phyloP scores from a whole-genome alignment of 2,888 invertebrate genomes.

The Reticulitermes lucifugus region DNA sequence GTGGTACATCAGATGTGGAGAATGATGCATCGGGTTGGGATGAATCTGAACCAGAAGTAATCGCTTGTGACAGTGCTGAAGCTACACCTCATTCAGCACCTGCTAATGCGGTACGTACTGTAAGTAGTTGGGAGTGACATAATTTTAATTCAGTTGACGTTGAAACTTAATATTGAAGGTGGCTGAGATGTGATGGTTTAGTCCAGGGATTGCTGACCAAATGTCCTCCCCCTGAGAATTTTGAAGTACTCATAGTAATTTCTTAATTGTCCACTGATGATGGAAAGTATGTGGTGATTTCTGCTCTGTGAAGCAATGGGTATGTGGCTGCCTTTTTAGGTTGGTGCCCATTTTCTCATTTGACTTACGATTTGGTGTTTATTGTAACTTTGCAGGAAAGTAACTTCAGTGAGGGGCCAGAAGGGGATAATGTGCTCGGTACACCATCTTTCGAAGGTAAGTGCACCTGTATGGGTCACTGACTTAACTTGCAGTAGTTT shows the following conservation, averaged over 20 bases:
- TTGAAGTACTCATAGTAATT: too few relatives aligned
- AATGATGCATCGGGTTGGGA: slow-evolving; percentile 46
- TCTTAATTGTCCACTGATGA: too few relatives aligned
- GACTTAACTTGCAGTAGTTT: too few relatives aligned
- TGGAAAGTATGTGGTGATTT: too few relatives aligned
- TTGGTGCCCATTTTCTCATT: too few relatives aligned
- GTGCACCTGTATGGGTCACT: not conserved
- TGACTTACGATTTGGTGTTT: not conserved
- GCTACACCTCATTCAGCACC: slow-evolving; percentile 28
- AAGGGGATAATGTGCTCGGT: not conserved
- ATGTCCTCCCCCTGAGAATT: too few relatives aligned
- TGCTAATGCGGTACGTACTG: not conserved
- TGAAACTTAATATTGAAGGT: not conserved
- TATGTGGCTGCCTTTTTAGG: too few relatives aligned
- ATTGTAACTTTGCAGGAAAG: slow-evolving; percentile 7
- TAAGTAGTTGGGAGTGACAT: slow-evolving; percentile 1
- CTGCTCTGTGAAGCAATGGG: too few relatives aligned
- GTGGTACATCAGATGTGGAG: slow-evolving; percentile 40
- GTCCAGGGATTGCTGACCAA: too few relatives aligned
- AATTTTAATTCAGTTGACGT: not conserved
- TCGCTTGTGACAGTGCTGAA: slow-evolving; percentile 43
- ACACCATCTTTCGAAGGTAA: not conserved
- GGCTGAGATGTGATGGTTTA: not conserved
- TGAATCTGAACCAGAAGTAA: slow-evolving; percentile 52
- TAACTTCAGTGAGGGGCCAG: not conserved